Evolutionary conservation across 2,113 vertebrate genomes (phyloP).

Genomic region (Sphaerodactylus townsendi): DNA sequence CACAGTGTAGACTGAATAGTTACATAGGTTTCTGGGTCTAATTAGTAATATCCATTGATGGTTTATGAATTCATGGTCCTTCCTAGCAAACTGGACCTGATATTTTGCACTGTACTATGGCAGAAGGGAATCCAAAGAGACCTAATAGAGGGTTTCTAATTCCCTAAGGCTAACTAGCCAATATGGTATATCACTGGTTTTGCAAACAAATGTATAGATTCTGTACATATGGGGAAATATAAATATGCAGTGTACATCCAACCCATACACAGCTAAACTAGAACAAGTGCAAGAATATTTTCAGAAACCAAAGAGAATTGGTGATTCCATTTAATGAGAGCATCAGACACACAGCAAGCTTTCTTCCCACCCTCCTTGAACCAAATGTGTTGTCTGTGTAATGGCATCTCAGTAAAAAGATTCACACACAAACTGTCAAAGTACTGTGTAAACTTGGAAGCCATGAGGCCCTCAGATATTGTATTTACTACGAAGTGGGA

Average conservation of each 20-base stretch:
- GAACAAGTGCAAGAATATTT: neutral
- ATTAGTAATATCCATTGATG: too few relatives aligned
- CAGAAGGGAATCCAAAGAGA: too few relatives aligned
- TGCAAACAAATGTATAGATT: neutral
- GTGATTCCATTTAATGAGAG: conserved; percentile 2
- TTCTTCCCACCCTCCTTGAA: neutral
- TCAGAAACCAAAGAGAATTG: conserved; percentile 10
- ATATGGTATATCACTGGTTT: neutral
- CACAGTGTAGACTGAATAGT: neutral
- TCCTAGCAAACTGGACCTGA: neutral
- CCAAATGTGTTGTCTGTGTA: neutral
- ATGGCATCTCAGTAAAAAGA: neutral
- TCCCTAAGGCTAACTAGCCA: neutral
- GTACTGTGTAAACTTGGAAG: conserved; percentile 23
- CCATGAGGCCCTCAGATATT: conserved; percentile 2
- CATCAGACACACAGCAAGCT: neutral
- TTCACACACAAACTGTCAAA: conserved; percentile 7
- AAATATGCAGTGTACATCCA: neutral
- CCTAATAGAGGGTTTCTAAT: neutral
- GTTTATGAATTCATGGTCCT: neutral
- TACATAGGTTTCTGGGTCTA: too few relatives aligned
- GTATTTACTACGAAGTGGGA: conserved; percentile 43
- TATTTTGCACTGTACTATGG: neutral
- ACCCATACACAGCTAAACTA: neutral
- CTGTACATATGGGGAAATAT: neutral